These are phyloP conservation scores for Metalampra italica DNA, from an alignment of 2,888 invertebrate genomes.

Conservation along the genomic window DNA sequence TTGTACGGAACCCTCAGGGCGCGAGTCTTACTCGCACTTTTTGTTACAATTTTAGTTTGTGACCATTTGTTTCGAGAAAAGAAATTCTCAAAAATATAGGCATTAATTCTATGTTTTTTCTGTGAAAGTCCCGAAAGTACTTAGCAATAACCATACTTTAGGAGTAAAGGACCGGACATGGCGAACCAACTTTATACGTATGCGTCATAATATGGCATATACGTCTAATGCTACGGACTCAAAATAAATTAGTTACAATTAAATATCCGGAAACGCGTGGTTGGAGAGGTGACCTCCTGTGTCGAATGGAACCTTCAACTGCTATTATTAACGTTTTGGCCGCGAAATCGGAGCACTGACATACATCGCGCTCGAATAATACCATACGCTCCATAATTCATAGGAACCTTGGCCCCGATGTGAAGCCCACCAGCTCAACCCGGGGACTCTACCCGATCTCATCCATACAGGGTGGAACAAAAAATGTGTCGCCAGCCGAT, in stretches of 20 bases:
- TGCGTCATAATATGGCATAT: background rate
- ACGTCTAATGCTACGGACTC: slow-evolving; percentile 8
- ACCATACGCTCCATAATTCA: slow-evolving; percentile 76
- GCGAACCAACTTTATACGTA: background rate
- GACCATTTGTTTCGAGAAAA: no score
- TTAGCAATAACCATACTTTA: no score
- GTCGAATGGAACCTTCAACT: slow-evolving; percentile 67
- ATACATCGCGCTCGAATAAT: slow-evolving; percentile 71
- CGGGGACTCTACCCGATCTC: background rate
- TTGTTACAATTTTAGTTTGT: no score
- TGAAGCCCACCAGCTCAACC: slow-evolving; percentile 29
- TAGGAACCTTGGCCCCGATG: slow-evolving; percentile 72
- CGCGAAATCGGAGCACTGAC: slow-evolving; percentile 72
- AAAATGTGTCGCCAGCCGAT: no score
- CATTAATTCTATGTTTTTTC: no score
- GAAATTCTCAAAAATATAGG: no score
- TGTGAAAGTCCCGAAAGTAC: no score
- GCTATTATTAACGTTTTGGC: slow-evolving; percentile 69
- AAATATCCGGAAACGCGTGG: slow-evolving; percentile 55
- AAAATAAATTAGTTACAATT: slow-evolving; percentile 25
- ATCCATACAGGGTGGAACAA: no score
- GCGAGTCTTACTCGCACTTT: no score
- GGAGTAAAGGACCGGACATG: background rate
- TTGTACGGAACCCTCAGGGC: no score
- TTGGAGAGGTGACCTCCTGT: slow-evolving; percentile 61